Base-by-base conservation (phyloP, 2,888 invertebrate genomes). In the Drosophila demipolita region DNA sequence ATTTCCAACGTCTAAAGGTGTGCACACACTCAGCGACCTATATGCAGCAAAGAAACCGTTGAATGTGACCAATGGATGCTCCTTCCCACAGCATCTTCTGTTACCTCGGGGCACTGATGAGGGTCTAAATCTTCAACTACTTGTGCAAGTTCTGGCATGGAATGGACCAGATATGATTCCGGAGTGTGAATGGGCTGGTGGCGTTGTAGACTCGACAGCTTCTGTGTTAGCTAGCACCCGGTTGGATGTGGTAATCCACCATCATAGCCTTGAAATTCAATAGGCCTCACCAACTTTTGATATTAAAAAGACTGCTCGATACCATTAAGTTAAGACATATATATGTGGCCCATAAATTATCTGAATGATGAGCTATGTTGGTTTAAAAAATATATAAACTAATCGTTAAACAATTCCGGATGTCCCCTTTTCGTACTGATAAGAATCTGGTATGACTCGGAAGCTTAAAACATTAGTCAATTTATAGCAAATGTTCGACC, bases 101-200 rank as follows among this genome's bases (percentile, higher is more conserved):
- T 91, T 96, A 40, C 96, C 96, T 83, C 95, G 95, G 90, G 96
- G 95, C 74, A 94, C 92, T 23, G 80, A 83, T 54, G 94, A 93
- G 63, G 96, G 96, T 67, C 94, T 95, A 92, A 94, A 94, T 4
- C 94, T 95, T 87, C 93, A 95, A 72, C 83, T 95, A 12, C 91
- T 94, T 88, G 94, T 95, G 20, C 93, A 95, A 85, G 93, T 95
- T 62, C 92, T 94, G 20, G 94, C 94, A 11, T 65, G 73, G 77
- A 49, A 53, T 20, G 32, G 42, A 11, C 12, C 63, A 12, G 50
- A 62, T 9, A 11, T 11, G 1, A 45, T 17, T 8, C 11, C 61
- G 11, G 48, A 45, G 8, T 73, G 65, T 48, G 33, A 59, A 20
- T 33, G 42, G 36, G 3, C 20, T 32, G 29, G 29, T 15, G 32